Conservation (phyloP, 2,113 vertebrate species). For the Mastomys natalensis region DNA sequence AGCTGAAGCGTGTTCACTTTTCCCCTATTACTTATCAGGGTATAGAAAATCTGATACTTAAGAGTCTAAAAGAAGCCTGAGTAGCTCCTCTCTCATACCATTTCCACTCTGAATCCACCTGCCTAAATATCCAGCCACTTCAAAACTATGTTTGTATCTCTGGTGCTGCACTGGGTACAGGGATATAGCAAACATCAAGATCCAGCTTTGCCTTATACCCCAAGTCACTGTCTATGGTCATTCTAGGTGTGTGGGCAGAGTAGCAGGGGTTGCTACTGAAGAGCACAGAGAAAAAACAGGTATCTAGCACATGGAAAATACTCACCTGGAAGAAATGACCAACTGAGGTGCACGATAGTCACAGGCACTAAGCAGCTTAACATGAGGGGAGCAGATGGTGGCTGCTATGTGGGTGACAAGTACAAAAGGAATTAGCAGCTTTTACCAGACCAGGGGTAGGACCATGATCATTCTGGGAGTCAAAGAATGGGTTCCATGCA, state of each 20-base stretch:
- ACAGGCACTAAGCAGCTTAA: neutral
- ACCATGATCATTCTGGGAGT: neutral
- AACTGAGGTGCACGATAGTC: neutral
- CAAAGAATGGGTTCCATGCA: neutral
- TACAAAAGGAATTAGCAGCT: neutral
- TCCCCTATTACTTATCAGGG: constrained; percentile 16
- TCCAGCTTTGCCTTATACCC: neutral
- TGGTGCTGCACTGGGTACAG: too few relatives aligned
- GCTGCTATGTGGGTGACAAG: neutral
- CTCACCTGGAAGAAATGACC: neutral
- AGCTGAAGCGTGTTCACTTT: neutral
- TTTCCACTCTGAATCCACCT: neutral
- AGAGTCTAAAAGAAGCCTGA: neutral
- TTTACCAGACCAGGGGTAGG: neutral
- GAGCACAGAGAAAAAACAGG: neutral
- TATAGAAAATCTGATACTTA: neutral
- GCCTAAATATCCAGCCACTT: neutral
- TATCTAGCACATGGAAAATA: neutral
- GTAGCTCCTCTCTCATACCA: neutral
- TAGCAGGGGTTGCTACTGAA: neutral
- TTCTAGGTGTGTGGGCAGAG: neutral
- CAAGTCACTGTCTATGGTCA: neutral
- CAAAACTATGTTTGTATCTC: neutral
- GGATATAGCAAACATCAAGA: neutral
- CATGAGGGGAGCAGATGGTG: neutral